These are phyloP conservation scores for Scelioninae gen. 2 DNA, from an alignment of 2,888 invertebrate species.

Conservation along the genomic window DNA sequence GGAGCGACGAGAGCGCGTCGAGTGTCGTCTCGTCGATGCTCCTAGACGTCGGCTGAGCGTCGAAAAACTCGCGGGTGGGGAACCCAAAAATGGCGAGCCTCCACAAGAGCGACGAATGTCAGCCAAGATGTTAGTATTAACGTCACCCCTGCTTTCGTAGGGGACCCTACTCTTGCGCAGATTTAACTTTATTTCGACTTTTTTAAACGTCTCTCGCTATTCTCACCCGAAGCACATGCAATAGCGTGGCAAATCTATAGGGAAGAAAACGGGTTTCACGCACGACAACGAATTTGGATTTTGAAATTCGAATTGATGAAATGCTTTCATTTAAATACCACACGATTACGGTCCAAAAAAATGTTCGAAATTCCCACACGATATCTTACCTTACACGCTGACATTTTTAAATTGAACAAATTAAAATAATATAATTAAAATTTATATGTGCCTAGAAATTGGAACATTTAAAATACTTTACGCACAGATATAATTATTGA, in stretches of 20 bases:
- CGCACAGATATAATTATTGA: too few relatives aligned
- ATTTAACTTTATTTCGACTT: slow-evolving; percentile 56
- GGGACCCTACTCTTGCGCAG: slow-evolving; percentile 50
- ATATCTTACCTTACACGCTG: too few relatives aligned
- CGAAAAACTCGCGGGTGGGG: slow-evolving; percentile 70
- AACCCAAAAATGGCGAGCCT: slow-evolving; percentile 75
- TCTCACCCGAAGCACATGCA: not conserved
- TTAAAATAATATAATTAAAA: too few relatives aligned
- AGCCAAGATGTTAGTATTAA: slow-evolving; percentile 51
- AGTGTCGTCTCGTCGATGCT: slow-evolving; percentile 65
- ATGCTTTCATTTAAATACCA: too few relatives aligned
- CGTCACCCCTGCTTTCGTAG: slow-evolving; percentile 46
- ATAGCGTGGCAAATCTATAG: not conserved
- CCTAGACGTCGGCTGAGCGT: slow-evolving; percentile 60
- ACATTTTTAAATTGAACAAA: too few relatives aligned
- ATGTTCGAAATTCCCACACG: too few relatives aligned
- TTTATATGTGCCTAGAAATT: too few relatives aligned
- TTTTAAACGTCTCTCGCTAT: slow-evolving; percentile 24
- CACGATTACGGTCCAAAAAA: too few relatives aligned
- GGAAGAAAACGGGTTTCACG: not conserved
- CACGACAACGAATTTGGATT: not conserved
- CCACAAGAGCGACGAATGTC: slow-evolving; percentile 62
- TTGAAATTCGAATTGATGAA: slow-evolving; percentile 1
- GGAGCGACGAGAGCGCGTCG: slow-evolving; percentile 73
- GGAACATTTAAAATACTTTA: too few relatives aligned